Percentiles rank a stretch among this genome's conserved stretches.
These are phyloP conservation scores for Eidolon helvum DNA, from an alignment of 2,113 vertebrate genomes.

Conservation along the genomic window DNA sequence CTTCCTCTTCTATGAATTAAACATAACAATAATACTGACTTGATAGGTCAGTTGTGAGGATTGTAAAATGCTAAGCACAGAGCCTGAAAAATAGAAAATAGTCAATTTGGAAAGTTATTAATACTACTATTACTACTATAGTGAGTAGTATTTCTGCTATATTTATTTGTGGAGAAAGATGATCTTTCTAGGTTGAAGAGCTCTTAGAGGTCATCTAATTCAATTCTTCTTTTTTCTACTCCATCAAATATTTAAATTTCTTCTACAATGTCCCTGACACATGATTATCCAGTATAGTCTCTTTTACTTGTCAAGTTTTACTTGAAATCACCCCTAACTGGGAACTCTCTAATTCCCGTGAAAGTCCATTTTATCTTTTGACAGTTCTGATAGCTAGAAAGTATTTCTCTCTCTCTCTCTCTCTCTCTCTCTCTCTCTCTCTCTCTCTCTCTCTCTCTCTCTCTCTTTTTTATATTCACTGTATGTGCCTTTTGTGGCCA, in stretches of 20 bases:
- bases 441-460: too few species aligned
- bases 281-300: neutral
- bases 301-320: neutral
- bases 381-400: neutral
- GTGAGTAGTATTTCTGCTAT: neutral
- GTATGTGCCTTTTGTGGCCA: neutral
- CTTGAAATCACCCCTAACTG: neutral
- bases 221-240: neutral
- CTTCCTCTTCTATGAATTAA: neutral
- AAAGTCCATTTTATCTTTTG: neutral
- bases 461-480: neutral
- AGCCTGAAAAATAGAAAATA: neutral
- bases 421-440: too few species aligned
- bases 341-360: neutral
- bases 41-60: neutral
- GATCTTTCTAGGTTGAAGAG: neutral
- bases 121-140: neutral
- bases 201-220: neutral
- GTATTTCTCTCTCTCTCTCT: too few species aligned
- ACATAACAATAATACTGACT: neutral
- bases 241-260: neutral
- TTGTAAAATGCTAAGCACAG: neutral
- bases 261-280: neutral
- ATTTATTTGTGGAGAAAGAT: neutral
- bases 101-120: neutral